Evolutionary conservation across 2,797 vertebrate species (phyloP).

Genomic region (Vipera ursinii): DNA sequence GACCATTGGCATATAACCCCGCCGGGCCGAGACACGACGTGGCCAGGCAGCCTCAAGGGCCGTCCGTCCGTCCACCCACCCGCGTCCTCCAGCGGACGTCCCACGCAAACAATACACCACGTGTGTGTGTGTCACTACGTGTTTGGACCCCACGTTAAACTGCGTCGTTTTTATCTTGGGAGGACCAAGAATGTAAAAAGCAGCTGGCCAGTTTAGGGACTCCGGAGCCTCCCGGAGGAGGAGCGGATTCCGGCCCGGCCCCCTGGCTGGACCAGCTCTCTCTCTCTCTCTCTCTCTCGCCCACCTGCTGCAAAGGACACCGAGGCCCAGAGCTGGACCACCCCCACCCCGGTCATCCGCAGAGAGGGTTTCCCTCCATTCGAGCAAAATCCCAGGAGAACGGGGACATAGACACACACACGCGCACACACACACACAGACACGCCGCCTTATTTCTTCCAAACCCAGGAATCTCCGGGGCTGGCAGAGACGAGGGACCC

Average conservation of each 20-base stretch:
- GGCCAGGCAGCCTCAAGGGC: too few relatives aligned
- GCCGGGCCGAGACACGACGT: too few relatives aligned
- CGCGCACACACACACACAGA: too few relatives aligned
- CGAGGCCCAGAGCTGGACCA: not conserved
- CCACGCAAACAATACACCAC: not conserved
- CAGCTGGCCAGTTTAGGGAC: not conserved
- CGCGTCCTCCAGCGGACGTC: fast-evolving
- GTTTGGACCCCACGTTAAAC: not conserved
- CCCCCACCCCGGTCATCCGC: too few relatives aligned
- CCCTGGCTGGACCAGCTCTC: not conserved
- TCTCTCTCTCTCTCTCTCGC: too few relatives aligned
- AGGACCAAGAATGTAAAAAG: not conserved
- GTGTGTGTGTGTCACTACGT: too few relatives aligned
- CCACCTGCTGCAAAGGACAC: not conserved
- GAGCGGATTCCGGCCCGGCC: too few relatives aligned
- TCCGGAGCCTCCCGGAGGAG: too few relatives aligned
- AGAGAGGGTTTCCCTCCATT: not conserved
- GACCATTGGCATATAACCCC: not conserved
- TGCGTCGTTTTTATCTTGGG: not conserved
- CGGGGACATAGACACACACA: too few relatives aligned
- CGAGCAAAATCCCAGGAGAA: not conserved
- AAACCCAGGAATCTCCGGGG: not conserved
- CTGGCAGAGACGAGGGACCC: too few relatives aligned
- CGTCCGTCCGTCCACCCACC: not conserved
- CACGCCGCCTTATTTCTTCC: not conserved